phyloP scores from a whole-genome alignment of 2,113 vertebrate species.

The Lates calcarifer region DNA sequence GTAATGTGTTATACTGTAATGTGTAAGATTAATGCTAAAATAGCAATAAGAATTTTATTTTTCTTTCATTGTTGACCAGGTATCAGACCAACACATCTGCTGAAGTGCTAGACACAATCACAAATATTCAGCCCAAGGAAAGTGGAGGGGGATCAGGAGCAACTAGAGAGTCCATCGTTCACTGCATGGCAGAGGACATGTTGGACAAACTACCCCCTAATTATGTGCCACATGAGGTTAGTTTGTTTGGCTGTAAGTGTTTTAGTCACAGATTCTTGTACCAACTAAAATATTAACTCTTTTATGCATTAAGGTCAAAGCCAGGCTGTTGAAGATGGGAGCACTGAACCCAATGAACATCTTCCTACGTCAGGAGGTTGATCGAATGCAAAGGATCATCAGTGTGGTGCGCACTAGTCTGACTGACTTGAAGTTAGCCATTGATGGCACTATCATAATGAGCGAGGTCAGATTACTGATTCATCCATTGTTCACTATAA shows the following conservation, averaged over 20 bases:
- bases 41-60: no score
- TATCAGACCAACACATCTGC: constrained; percentile 67
- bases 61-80: constrained; percentile 30
- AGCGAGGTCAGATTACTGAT: constrained; percentile 52
- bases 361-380: constrained; percentile 70
- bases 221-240: constrained; percentile 66
- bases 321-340: constrained; percentile 61
- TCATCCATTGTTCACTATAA: background rate
- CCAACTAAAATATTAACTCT: constrained; percentile 10
- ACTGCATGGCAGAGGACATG: constrained; percentile 62
- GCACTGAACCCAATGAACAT: constrained; percentile 68
- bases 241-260: background rate
- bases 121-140: constrained; percentile 72
- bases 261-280: background rate
- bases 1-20: background rate
- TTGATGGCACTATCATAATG: constrained; percentile 74
- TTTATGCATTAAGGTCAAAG: constrained; percentile 50
- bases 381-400: constrained; percentile 70
- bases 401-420: constrained; percentile 55
- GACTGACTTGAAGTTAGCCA: constrained; percentile 67
- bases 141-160: constrained; percentile 55
- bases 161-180: constrained; percentile 65
- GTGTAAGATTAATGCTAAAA: background rate
- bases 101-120: constrained; percentile 63
- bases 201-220: constrained; percentile 59